Evolutionary conservation across 2,888 invertebrate species (phyloP).

Genomic region (Agrilus biguttatus): DNA sequence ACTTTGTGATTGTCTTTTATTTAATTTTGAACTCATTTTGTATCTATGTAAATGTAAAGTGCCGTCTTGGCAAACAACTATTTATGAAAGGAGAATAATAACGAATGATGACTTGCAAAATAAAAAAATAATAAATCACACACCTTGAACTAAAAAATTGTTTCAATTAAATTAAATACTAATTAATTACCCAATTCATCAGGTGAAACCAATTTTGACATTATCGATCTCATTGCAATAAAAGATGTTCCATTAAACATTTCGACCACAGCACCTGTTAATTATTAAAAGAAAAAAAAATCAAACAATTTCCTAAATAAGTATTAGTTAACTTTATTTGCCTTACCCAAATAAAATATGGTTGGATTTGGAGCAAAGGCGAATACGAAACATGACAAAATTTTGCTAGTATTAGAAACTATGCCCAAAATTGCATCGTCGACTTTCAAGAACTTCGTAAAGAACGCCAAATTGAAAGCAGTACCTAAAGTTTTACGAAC

Average conservation of each 20-base stretch:
- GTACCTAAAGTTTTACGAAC: slow-evolving; percentile 15
- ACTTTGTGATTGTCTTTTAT: too few relatives aligned
- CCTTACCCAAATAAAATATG: slow-evolving; percentile 25
- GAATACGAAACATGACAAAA: slow-evolving; percentile 22
- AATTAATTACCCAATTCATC: slow-evolving; percentile 34
- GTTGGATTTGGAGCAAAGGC: slow-evolving; percentile 21
- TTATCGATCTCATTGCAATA: slow-evolving; percentile 40
- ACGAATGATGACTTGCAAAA: too few relatives aligned
- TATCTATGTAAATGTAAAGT: too few relatives aligned
- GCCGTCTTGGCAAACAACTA: too few relatives aligned
- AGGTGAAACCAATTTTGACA: slow-evolving; percentile 38
- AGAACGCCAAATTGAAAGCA: slow-evolving; percentile 19
- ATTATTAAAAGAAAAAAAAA: not conserved
- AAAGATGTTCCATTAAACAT: slow-evolving; percentile 31
- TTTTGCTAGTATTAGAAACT: slow-evolving; percentile 24
- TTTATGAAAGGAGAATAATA: too few relatives aligned
- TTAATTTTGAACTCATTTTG: too few relatives aligned
- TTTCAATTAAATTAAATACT: too few relatives aligned
- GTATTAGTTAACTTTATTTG: not conserved
- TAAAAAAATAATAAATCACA: too few relatives aligned
- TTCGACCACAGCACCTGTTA: slow-evolving; percentile 37
- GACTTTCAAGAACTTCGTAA: slow-evolving; percentile 21
- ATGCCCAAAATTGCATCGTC: slow-evolving; percentile 25
- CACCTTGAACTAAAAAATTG: too few relatives aligned
- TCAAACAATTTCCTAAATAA: not conserved